These are phyloP conservation scores for Barnardius zonarius DNA, from an alignment of 2,113 vertebrate species.

Conservation along the genomic window DNA sequence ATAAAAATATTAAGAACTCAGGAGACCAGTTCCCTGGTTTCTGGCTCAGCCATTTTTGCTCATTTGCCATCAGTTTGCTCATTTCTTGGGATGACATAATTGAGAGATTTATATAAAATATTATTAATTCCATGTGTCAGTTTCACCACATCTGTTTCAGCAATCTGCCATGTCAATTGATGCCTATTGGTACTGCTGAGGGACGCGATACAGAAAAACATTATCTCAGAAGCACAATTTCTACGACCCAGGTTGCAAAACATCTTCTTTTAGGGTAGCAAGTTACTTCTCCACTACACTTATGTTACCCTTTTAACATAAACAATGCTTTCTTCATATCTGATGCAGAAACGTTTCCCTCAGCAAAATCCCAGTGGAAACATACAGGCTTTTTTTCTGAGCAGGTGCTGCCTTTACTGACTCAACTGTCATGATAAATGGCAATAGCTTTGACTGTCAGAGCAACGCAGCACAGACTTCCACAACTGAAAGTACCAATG, in stretches of 20 bases:
- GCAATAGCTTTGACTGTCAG: background rate
- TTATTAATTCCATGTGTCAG: constrained; percentile 53
- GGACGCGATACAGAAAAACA: background rate
- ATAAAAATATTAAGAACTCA: constrained; percentile 4
- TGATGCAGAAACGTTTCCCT: background rate
- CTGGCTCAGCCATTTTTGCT: constrained; percentile 10
- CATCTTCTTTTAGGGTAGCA: background rate
- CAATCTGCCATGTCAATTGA: constrained; percentile 15
- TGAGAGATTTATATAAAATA: constrained; percentile 33
- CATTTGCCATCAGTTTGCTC: constrained; percentile 20
- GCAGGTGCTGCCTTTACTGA: background rate
- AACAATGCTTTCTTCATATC: background rate
- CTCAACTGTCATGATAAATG: background rate
- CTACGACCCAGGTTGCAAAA: background rate
- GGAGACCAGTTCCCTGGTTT: constrained; percentile 29
- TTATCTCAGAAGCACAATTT: background rate
- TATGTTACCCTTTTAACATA: background rate
- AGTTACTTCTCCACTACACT: background rate
- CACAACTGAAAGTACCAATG: background rate
- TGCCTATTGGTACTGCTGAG: background rate
- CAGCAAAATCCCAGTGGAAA: background rate
- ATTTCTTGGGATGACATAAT: constrained; percentile 28
- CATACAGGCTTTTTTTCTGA: background rate
- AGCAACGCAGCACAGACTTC: background rate
- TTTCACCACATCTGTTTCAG: constrained; percentile 39